Conservation (phyloP, 2,797 vertebrate genomes). For the Pteronotus mesoamericanus region DNA sequence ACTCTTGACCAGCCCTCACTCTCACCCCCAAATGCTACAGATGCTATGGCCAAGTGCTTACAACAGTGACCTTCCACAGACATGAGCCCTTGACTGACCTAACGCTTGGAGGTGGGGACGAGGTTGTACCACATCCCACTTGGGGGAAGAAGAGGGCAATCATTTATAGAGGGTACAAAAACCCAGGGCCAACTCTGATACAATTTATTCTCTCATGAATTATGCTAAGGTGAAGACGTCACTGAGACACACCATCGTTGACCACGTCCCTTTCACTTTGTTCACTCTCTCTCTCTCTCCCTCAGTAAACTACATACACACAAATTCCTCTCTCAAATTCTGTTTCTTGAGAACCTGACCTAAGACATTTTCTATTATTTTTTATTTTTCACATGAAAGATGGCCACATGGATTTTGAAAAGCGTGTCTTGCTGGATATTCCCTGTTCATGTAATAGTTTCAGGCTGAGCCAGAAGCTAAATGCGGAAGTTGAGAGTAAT, state of each 20-base stretch:
- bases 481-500: not conserved
- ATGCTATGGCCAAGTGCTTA: not conserved
- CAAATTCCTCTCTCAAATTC: not conserved
- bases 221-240: not conserved
- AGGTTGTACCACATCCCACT: not conserved
- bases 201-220: not conserved
- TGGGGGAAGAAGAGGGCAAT: rapidly evolving
- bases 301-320: not conserved
- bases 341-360: not conserved
- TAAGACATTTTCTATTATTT: not conserved
- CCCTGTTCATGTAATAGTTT: not conserved
- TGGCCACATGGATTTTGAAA: not conserved
- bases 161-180: not conserved
- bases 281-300: not conserved
- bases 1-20: not conserved
- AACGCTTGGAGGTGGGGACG: not conserved
- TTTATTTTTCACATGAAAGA: not conserved
- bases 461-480: not conserved
- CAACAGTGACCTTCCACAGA: not conserved
- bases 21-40: not conserved
- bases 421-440: not conserved
- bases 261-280: not conserved
- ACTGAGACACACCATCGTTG: not conserved
- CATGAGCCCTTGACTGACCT: not conserved
- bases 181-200: not conserved